Evolutionary conservation across 2,113 vertebrate species (phyloP).

Genomic region (Prionailurus viverrinus): DNA sequence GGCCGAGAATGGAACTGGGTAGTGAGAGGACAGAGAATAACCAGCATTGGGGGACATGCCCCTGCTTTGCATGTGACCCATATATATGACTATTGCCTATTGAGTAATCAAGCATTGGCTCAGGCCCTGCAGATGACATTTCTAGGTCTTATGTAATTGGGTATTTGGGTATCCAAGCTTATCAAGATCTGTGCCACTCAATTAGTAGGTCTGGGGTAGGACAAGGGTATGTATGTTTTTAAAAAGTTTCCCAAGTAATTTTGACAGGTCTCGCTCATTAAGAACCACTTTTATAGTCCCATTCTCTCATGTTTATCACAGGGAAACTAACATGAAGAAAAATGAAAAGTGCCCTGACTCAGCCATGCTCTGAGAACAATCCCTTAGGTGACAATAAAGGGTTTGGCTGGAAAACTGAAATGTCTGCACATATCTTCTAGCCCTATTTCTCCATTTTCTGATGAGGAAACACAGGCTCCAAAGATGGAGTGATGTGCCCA

Average conservation of each 20-base stretch:
- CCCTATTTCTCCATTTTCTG: neutral
- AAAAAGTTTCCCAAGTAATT: constrained; percentile 55
- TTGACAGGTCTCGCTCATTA: neutral
- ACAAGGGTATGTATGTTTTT: neutral
- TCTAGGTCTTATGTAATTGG: neutral
- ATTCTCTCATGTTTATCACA: neutral
- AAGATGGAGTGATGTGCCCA: neutral
- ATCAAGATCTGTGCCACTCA: neutral
- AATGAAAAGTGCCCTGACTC: neutral
- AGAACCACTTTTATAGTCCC: neutral
- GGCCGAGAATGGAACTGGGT: neutral
- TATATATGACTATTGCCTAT: neutral
- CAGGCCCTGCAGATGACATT: neutral
- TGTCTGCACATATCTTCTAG: neutral
- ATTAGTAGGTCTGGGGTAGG: neutral
- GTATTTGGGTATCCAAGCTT: neutral
- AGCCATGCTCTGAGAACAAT: neutral
- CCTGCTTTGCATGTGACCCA: neutral
- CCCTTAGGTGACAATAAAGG: neutral
- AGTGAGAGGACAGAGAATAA: neutral
- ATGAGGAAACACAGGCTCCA: neutral
- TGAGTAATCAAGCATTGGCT: constrained; percentile 1
- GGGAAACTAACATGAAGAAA: neutral
- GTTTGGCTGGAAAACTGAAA: neutral
- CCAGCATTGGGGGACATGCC: neutral